phyloP scores from a whole-genome alignment of 2,888 invertebrate genomes.

The Polyommatus iphigenia region DNA sequence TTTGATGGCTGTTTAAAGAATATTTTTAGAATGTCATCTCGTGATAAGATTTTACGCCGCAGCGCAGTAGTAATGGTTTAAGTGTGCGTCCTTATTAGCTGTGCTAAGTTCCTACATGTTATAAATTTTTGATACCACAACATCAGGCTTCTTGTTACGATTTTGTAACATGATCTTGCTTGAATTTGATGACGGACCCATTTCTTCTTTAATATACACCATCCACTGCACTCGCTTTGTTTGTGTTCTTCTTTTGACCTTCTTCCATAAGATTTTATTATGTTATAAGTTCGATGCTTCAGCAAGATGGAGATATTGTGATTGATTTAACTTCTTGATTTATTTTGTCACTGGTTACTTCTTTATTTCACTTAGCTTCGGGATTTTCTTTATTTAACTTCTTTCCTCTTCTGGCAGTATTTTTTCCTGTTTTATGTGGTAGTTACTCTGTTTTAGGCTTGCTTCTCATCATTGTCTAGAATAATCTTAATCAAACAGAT shows the following conservation, averaged over 20 bases:
- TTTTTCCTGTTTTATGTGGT: background rate
- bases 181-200: background rate
- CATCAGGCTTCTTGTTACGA: background rate
- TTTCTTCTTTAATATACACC: background rate
- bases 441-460: background rate
- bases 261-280: background rate
- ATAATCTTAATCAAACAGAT: slow-evolving; percentile 43
- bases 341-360: background rate
- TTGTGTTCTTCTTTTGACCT: background rate
- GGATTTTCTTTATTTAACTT: slow-evolving; percentile 10
- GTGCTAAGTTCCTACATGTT: background rate
- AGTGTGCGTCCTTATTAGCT: background rate
- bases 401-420: slow-evolving; percentile 24
- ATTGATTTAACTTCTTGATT: background rate
- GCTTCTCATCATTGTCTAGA: slow-evolving; percentile 24
- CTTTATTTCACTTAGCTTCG: background rate
- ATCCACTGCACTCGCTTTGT: background rate
- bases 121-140: slow-evolving; percentile 11
- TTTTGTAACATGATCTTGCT: background rate
- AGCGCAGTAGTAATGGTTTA: background rate
- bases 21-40: background rate
- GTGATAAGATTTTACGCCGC: background rate
- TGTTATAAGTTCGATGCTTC: background rate
- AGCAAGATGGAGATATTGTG: background rate
- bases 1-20: slow-evolving; percentile 19